Percentiles rank a stretch among this genome's conserved stretches.
Evolutionary conservation across 2,113 vertebrate genomes (phyloP).

Genomic region (Mus spicilegus): DNA sequence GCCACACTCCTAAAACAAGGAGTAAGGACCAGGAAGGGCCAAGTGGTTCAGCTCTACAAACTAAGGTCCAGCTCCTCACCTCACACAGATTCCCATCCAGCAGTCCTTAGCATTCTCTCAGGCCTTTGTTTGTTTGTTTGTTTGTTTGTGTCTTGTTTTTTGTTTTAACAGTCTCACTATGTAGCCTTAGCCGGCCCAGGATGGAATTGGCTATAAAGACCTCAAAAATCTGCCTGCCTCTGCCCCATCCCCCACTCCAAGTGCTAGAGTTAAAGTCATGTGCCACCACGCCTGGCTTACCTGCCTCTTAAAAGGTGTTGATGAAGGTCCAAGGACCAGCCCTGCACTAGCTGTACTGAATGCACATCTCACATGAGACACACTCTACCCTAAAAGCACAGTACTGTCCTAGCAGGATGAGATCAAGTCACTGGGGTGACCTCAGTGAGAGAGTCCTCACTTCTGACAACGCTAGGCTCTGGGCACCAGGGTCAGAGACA

Average conservation of each 20-base stretch:
- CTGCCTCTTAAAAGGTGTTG: neutral
- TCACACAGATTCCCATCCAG: neutral
- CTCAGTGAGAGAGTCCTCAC: neutral
- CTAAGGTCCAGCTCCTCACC: neutral
- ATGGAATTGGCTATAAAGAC: neutral
- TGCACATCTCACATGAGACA: neutral
- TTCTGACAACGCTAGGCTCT: neutral
- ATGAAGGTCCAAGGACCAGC: neutral
- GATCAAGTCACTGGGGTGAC: neutral
- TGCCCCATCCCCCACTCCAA: neutral
- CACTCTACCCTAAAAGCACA: neutral
- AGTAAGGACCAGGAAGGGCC: neutral
- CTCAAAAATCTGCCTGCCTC: neutral
- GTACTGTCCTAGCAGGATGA: neutral
- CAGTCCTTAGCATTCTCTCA: neutral
- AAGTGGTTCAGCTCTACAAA: neutral
- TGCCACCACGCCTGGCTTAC: neutral
- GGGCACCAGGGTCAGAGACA: neutral
- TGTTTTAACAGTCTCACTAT: neutral
- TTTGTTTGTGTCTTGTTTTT: neutral
- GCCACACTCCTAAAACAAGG: neutral
- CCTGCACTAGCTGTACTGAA: neutral
- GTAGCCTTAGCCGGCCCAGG: too few relatives aligned
- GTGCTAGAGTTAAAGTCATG: neutral
- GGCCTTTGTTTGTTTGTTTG: neutral